phyloP scores from a whole-genome alignment of 2,113 vertebrate species.

The Mustela nigripes region DNA sequence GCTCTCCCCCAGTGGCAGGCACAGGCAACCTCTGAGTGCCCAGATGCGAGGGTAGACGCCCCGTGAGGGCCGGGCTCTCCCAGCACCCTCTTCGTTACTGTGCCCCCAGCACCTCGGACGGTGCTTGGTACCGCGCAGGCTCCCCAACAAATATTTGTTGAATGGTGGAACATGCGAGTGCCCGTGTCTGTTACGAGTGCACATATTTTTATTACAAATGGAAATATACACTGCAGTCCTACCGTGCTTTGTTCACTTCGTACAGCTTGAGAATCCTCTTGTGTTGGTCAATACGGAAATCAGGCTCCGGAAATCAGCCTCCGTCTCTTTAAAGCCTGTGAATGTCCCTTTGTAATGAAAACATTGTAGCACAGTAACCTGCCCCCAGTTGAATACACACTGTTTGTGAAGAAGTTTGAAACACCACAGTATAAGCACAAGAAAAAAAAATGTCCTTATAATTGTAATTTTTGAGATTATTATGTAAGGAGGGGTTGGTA shows the following conservation, averaged over 20 bases:
- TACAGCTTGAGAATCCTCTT: not conserved
- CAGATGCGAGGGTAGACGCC: accelerated
- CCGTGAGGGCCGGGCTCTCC: not conserved
- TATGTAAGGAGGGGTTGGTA: no score
- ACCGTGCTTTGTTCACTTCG: not conserved
- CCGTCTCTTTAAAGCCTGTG: not conserved
- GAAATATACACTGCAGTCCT: not conserved
- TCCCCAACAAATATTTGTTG: no score
- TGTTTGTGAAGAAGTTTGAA: not conserved
- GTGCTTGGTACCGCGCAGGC: not conserved
- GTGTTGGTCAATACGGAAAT: not conserved
- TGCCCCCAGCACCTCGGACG: not conserved
- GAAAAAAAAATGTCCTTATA: not conserved
- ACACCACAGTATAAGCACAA: not conserved
- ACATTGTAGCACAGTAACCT: not conserved
- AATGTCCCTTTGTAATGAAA: not conserved
- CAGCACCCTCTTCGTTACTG: not conserved
- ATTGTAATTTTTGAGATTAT: no score
- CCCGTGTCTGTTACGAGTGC: no score
- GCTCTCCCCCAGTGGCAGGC: not conserved
- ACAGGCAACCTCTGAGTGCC: not conserved
- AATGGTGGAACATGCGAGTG: not conserved
- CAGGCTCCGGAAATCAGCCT: not conserved
- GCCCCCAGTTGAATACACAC: not conserved
- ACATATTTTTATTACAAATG: not conserved